Conservation (phyloP, 2,888 invertebrate genomes). For the Nesidiocoris tenuis region DNA sequence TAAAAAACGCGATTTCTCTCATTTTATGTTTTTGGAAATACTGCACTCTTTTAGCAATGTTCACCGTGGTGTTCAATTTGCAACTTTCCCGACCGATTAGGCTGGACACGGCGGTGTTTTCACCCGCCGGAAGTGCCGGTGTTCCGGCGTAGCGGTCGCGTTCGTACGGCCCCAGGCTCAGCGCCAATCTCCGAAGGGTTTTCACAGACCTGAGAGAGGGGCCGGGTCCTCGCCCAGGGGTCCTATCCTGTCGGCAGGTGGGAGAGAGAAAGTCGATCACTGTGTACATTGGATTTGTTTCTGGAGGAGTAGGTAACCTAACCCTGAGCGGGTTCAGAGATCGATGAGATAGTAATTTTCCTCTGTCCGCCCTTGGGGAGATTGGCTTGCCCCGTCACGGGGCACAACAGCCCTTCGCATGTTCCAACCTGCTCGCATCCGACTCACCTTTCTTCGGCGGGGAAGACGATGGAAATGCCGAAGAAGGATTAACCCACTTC, state of each 20-base stretch:
- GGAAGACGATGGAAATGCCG: neutral
- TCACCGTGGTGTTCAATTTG: too few species aligned
- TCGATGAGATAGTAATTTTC: conserved; percentile 43
- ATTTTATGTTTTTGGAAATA: too few species aligned
- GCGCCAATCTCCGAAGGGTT: neutral
- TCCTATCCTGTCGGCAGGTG: neutral
- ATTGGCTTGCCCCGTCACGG: conserved; percentile 7
- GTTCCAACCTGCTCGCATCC: neutral
- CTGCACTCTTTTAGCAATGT: too few species aligned
- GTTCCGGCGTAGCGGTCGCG: too few species aligned
- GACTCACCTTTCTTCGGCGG: neutral
- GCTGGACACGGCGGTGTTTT: too few species aligned
- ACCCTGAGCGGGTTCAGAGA: conserved; percentile 25
- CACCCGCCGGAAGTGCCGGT: too few species aligned
- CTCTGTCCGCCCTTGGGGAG: conserved; percentile 37
- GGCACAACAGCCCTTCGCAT: neutral
- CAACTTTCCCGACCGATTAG: too few species aligned
- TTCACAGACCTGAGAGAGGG: neutral
- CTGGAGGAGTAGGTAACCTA: conserved; percentile 33
- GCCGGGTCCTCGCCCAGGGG: neutral
- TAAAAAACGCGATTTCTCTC: too few species aligned
- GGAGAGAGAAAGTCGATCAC: neutral
- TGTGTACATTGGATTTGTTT: conserved; percentile 41
- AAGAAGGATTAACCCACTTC: conserved; percentile 43
- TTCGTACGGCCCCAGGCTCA: neutral